Evolutionary conservation across 2,797 vertebrate genomes (phyloP), one percentile per base, ranked within the genome.

Genomic region (Sphaeramia orbicularis): DNA sequence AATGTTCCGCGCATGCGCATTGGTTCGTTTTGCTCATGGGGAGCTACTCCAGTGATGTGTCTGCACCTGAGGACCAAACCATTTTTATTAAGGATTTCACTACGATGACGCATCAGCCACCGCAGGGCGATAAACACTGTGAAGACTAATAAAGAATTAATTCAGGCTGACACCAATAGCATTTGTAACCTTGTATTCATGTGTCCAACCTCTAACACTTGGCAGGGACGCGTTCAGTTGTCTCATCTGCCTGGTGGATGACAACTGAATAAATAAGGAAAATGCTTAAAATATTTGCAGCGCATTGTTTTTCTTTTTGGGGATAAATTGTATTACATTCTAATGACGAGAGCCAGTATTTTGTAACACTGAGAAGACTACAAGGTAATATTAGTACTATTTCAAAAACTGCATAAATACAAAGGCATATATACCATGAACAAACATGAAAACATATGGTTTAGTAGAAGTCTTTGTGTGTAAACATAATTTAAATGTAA

Each of bases 1-100:
- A 91, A 89, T 83, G 78, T 75, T 87, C 68, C 58, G 52, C 88
- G 88, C 91, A 79, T 91, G 91, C 90, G 91, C 84, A 74, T 0
- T 76, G 36, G 24, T 0, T 60, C 19, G 44, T 48, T 60, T 48
- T 13, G 76, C 62, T 36, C 21, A 42, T n/a, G 41, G 18, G 16
- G 14, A 8, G 76, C 58, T 70, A 74, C 16, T 41, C 53, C 18
- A 14, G 47, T 74, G 86, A 74, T 65, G 69, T 44, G 24, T 50
- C 10, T 41, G 52, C 62, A 79, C 71, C 80, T 77, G 85, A 19
- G 54, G 13, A 14, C 50, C 41, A 51, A 37, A 50, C 9, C 35
- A 9, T 56, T 27, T 38, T 52, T 18, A 58, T 32, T 32, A 32
- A 54, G 19, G 16, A 19, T 32, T 70, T 52, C 1, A 47, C 53